These are phyloP conservation scores for Girardinus metallicus DNA, from an alignment of 2,797 vertebrate genomes.

Conservation along the genomic window DNA sequence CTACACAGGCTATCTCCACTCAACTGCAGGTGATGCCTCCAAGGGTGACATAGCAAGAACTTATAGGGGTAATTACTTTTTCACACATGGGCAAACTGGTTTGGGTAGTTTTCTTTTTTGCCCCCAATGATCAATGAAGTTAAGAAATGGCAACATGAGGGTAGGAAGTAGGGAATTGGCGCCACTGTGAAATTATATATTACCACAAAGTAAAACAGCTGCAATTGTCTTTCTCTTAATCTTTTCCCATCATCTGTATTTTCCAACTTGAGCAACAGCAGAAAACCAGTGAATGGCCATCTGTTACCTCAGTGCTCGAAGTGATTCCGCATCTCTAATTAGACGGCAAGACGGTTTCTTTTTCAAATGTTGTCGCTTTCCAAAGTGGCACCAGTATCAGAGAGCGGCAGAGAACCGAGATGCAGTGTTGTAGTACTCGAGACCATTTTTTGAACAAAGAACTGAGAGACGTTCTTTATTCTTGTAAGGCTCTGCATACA, in stretches of 20 bases:
- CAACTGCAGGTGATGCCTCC: neutral
- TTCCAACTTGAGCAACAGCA: constrained; percentile 26
- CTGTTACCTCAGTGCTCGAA: constrained; percentile 62
- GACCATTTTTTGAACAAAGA: no score
- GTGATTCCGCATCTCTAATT: constrained; percentile 64
- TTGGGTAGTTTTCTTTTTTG: neutral
- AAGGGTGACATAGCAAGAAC: neutral
- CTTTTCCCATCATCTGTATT: constrained; percentile 40
- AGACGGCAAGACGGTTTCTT: constrained; percentile 48
- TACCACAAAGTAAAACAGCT: constrained; percentile 21
- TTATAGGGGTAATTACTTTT: neutral
- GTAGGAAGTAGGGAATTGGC: neutral
- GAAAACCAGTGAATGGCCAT: constrained; percentile 63
- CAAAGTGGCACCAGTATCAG: constrained; percentile 57
- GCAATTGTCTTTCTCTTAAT: constrained; percentile 13
- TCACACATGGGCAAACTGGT: neutral
- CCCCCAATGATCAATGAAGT: neutral
- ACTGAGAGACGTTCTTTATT: no score
- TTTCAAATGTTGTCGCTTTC: constrained; percentile 67
- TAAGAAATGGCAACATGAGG: neutral
- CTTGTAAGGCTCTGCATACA: no score
- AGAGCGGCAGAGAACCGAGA: constrained; percentile 51
- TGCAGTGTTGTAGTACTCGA: no score
- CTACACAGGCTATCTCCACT: neutral
- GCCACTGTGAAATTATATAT: constrained; percentile 11